Percentiles rank a stretch among this genome's conserved stretches.
Conservation (phyloP, 2,797 vertebrate genomes). For the Tragopan temminckii region DNA sequence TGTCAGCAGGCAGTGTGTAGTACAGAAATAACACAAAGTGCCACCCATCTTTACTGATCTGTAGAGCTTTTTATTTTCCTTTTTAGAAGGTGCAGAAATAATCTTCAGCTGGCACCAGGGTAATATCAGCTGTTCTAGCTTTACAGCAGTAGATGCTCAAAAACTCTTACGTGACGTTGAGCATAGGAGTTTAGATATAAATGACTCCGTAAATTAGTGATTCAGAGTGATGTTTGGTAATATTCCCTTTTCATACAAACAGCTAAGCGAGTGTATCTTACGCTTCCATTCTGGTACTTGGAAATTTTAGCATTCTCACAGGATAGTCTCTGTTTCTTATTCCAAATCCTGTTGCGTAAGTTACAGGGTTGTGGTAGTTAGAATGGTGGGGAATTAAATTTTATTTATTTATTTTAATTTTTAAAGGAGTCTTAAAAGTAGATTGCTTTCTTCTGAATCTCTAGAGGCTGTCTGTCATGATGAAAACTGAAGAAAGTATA, state of each 20-base stretch:
- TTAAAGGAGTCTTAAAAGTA: neutral
- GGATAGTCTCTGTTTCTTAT: neutral
- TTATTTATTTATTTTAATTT: neutral
- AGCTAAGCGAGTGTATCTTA: neutral
- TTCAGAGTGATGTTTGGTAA: conserved; percentile 3
- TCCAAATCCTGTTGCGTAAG: neutral
- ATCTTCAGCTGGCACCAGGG: conserved; percentile 44
- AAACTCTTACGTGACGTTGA: neutral
- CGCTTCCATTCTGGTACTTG: neutral
- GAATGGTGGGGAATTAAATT: neutral
- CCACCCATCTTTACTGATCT: conserved; percentile 38
- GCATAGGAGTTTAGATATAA: neutral
- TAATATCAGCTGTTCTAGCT: conserved; percentile 1
- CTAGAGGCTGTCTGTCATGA: neutral
- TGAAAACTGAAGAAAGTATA: neutral
- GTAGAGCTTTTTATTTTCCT: neutral
- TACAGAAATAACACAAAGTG: conserved; percentile 63
- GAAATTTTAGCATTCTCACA: neutral
- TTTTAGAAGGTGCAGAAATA: conserved; percentile 52
- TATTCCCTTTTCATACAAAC: neutral
- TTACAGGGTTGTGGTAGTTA: neutral
- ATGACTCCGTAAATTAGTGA: conserved; percentile 11
- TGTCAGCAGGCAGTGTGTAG: conserved; percentile 22
- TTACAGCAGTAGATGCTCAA: neutral
- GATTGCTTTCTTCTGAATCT: neutral